These are phyloP conservation scores for Zootoca vivipara DNA, from an alignment of 2,113 vertebrate genomes.

Conservation along the genomic window DNA sequence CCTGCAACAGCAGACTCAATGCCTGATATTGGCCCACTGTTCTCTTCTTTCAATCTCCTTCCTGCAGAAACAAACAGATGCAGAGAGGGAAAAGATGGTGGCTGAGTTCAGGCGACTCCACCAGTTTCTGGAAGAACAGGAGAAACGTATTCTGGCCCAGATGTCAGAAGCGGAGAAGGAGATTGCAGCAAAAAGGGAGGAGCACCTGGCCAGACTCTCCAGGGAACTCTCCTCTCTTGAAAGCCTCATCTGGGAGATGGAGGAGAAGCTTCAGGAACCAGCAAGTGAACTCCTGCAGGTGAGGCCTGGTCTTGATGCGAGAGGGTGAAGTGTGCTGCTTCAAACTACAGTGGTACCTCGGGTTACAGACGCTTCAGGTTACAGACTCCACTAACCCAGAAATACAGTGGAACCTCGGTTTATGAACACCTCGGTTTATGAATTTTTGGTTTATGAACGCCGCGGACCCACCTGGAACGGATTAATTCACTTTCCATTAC, in stretches of 20 bases:
- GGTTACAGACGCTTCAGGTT: too few relatives aligned
- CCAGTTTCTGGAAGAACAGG: not conserved
- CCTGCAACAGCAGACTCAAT: not conserved
- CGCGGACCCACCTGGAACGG: too few relatives aligned
- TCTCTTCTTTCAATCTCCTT: not conserved
- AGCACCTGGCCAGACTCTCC: not conserved
- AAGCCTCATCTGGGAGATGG: too few relatives aligned
- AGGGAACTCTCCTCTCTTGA: too few relatives aligned
- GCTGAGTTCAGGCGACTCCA: not conserved
- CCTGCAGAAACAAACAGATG: not conserved
- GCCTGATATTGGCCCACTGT: not conserved
- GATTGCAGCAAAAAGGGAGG: not conserved
- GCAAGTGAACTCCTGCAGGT: slow-evolving; percentile 51
- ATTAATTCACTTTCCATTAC: too few relatives aligned
- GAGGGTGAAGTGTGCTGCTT: too few relatives aligned
- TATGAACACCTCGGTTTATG: too few relatives aligned
- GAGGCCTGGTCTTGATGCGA: not conserved
- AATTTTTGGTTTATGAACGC: too few relatives aligned
- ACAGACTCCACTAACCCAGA: too few relatives aligned
- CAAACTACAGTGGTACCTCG: too few relatives aligned
- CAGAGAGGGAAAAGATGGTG: not conserved
- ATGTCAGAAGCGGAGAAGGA: not conserved
- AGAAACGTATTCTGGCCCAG: not conserved
- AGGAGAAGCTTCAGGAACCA: too few relatives aligned
- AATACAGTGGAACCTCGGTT: too few relatives aligned